Conservation (phyloP, 2,888 invertebrate genomes). For the Incurvaria masculella region DNA sequence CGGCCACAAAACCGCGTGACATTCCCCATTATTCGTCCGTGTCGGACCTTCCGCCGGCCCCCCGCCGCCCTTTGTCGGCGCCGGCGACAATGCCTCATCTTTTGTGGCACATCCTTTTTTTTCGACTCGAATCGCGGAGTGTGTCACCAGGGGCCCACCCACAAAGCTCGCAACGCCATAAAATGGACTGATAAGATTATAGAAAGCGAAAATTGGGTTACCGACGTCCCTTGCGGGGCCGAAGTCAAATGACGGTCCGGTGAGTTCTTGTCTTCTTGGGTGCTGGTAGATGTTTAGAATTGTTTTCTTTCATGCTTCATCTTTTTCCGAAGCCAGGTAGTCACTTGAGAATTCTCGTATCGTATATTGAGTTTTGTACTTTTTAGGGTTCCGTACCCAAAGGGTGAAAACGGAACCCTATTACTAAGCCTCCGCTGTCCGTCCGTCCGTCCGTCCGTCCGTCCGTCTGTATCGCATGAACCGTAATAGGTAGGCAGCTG, state of each 20-base stretch:
- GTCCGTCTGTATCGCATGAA: no score
- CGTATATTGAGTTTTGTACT: no score
- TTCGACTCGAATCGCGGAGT: not conserved
- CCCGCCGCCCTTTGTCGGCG: not conserved
- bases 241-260: not conserved
- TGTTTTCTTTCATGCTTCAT: no score
- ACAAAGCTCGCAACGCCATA: not conserved
- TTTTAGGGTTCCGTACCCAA: no score
- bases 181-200: not conserved
- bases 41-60: not conserved
- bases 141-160: not conserved
- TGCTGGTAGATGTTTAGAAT: no score
- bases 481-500: no score
- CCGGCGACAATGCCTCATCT: not conserved
- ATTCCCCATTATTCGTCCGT: not conserved
- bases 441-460: no score
- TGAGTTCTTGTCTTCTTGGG: no score
- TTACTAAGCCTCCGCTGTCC: no score
- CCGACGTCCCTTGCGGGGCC: not conserved
- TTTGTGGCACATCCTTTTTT: not conserved
- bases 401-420: no score
- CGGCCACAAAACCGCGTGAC: not conserved
- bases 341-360: no score
- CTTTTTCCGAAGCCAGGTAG: no score
- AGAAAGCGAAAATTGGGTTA: not conserved